These are phyloP conservation scores for Chalcis sispes DNA, from an alignment of 2,888 invertebrate genomes.

Conservation along the genomic window DNA sequence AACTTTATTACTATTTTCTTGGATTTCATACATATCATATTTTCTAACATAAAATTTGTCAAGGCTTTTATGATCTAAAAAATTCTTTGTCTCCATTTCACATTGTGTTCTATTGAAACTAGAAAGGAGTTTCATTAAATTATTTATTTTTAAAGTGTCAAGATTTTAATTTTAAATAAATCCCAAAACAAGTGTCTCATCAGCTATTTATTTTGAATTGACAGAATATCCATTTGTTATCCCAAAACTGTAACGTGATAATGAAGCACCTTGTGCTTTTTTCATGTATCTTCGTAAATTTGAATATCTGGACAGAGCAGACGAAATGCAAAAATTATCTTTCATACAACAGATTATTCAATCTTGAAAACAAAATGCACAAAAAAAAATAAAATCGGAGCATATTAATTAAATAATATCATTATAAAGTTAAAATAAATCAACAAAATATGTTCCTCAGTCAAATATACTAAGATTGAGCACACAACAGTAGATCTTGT, in stretches of 20 bases:
- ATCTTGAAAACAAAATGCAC: not conserved
- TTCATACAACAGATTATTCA: conserved; percentile 7
- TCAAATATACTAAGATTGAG: no score
- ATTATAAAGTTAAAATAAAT: not conserved
- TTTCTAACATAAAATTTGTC: not conserved
- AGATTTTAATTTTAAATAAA: conserved; percentile 12
- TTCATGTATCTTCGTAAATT: conserved; percentile 13
- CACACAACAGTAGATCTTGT: conserved; percentile 6
- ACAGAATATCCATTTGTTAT: conserved; percentile 27
- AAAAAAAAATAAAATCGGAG: not conserved
- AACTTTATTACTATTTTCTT: not conserved
- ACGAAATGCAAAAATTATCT: conserved; percentile 11
- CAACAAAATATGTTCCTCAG: no score
- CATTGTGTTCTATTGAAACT: not conserved
- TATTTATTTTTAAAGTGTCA: conserved; percentile 14
- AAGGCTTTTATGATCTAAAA: not conserved
- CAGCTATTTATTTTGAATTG: not conserved
- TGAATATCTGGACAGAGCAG: not conserved
- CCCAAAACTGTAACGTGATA: not conserved
- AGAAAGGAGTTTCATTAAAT: not conserved
- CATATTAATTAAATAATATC: conserved; percentile 2
- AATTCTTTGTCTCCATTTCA: conserved; percentile 1
- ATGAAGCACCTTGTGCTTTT: not conserved
- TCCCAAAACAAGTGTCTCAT: conserved; percentile 41
- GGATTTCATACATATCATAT: not conserved